phyloP scores from a whole-genome alignment of 2,888 invertebrate species.

The Ormyrus nitidulus region DNA sequence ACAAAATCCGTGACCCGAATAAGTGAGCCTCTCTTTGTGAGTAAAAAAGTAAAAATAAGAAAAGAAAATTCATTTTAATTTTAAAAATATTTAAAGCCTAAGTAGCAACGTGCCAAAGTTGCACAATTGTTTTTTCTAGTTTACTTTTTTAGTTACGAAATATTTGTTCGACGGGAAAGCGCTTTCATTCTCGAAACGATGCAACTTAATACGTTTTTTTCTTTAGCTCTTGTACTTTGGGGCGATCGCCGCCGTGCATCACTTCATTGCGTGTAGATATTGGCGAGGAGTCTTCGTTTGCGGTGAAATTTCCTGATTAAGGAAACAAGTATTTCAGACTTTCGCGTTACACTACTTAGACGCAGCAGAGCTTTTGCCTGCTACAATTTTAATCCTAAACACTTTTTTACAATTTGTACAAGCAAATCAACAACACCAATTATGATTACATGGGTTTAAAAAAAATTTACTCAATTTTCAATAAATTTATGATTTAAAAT shows the following conservation, averaged over 20 bases:
- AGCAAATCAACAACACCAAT: no score
- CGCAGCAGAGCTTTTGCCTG: no score
- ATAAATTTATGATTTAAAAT: neutral
- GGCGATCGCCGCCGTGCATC: constrained; percentile 63
- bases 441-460: no score
- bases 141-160: neutral
- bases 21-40: no score
- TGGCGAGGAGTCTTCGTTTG: constrained; percentile 67
- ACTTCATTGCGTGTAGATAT: constrained; percentile 60
- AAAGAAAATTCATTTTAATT: no score
- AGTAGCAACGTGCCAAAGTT: constrained; percentile 44
- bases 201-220: constrained; percentile 29
- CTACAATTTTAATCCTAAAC: no score
- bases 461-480: neutral
- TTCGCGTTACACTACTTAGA: neutral
- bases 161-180: constrained; percentile 27
- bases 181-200: constrained; percentile 3
- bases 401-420: no score
- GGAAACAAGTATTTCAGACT: constrained; percentile 58
- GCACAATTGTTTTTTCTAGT: constrained; percentile 1
- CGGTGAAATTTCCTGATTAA: constrained; percentile 71
- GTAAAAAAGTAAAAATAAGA: no score
- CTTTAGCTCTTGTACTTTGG: constrained; percentile 48
- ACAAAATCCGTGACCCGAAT: no score
- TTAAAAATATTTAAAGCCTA: neutral